Percentiles rank a stretch among this genome's conserved stretches.
These are phyloP conservation scores for Melanocharis versteri DNA, from an alignment of 2,113 vertebrate species.

Conservation along the genomic window DNA sequence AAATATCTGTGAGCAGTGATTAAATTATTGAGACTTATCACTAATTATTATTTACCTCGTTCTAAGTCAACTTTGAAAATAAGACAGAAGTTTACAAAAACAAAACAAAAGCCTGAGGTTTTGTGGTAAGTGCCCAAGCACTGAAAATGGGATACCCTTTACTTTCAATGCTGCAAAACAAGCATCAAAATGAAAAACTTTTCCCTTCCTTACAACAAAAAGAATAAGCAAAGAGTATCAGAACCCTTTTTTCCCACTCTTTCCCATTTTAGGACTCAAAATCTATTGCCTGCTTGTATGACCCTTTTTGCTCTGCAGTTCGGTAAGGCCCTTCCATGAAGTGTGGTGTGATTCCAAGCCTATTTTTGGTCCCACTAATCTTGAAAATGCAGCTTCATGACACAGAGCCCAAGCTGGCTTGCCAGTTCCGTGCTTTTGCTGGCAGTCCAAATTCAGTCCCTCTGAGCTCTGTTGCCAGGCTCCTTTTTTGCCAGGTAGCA, in stretches of 20 bases:
- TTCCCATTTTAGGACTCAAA: neutral
- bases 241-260: neutral
- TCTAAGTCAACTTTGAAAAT: neutral
- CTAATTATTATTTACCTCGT: neutral
- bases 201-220: neutral
- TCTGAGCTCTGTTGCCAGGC: neutral
- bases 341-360: neutral
- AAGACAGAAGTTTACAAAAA: neutral
- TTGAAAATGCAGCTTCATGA: neutral
- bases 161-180: neutral
- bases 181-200: neutral
- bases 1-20: neutral
- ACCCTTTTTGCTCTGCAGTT: neutral
- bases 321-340: neutral
- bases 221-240: neutral
- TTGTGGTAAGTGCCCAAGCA: neutral
- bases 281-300: neutral
- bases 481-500: neutral
- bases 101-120: neutral
- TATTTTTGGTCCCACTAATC: constrained; percentile 43
- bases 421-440: neutral
- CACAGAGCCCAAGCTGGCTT: neutral
- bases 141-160: neutral
- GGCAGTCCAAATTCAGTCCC: neutral
- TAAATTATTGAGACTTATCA: neutral